These are phyloP conservation scores for Drosophila takahashii DNA, from an alignment of 1,140 invertebrate species.

Conservation along the genomic window DNA sequence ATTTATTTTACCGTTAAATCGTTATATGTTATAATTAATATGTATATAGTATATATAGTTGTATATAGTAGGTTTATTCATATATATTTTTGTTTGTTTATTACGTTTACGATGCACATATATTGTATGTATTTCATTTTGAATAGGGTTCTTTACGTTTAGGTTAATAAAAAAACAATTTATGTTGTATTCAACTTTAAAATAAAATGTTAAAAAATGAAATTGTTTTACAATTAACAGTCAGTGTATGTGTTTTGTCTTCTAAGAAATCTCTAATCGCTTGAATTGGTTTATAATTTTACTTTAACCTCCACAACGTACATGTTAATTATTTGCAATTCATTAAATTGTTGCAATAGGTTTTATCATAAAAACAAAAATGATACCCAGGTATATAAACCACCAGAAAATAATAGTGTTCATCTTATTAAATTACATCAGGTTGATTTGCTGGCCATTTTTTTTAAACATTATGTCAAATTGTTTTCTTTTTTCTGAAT, in stretches of 20 bases:
- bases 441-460: slow-evolving; percentile 57
- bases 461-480: slow-evolving; percentile 12
- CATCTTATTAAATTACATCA: slow-evolving; percentile 78
- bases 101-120: slow-evolving; percentile 67
- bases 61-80: slow-evolving; percentile 74
- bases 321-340: slow-evolving; percentile 14
- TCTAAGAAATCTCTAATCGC: slow-evolving; percentile 49
- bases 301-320: slow-evolving; percentile 32
- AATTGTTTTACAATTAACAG: slow-evolving; percentile 85
- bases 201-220: slow-evolving; percentile 61
- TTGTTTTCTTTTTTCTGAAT: slow-evolving; percentile 17
- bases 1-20: slow-evolving; percentile 82
- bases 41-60: slow-evolving; percentile 77
- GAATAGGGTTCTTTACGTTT: slow-evolving; percentile 67
- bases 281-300: slow-evolving; percentile 68
- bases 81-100: slow-evolving; percentile 46
- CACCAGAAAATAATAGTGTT: slow-evolving; percentile 49
- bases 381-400: slow-evolving; percentile 46
- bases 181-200: slow-evolving; percentile 41
- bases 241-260: slow-evolving; percentile 76
- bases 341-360: neutral
- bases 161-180: slow-evolving; percentile 71
- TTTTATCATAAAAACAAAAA: slow-evolving; percentile 17
- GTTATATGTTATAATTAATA: slow-evolving; percentile 80
- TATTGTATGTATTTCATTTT: slow-evolving; percentile 72